These are phyloP conservation scores for Passer domesticus DNA, from an alignment of 2,113 vertebrate genomes.

Conservation along the genomic window DNA sequence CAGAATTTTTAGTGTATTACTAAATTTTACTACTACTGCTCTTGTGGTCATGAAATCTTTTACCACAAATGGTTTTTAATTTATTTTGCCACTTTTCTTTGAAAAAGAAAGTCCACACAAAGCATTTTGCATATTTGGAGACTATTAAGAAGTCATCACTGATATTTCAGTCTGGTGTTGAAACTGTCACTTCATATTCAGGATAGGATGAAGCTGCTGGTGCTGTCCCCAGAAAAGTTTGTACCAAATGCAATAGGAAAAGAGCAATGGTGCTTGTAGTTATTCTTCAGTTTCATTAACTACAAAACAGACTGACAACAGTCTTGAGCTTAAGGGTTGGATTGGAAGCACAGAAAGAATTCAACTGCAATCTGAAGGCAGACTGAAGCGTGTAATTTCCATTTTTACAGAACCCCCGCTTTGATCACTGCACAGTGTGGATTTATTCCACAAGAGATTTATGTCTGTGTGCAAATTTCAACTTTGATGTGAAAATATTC, in stretches of 20 bases:
- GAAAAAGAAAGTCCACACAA: neutral
- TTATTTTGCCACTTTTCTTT: neutral
- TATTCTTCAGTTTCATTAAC: neutral
- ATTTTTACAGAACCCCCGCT: conserved; percentile 4
- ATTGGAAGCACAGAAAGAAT: neutral
- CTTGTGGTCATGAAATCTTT: neutral
- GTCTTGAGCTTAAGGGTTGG: neutral
- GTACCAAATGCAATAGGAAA: neutral
- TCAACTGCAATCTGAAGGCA: neutral
- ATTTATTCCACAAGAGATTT: conserved; percentile 8
- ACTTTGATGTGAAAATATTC: neutral
- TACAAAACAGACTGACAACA: neutral
- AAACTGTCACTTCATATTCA: neutral
- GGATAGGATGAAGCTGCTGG: neutral
- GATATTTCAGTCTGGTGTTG: neutral
- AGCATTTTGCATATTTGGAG: neutral
- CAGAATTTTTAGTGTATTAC: neutral
- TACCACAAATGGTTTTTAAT: neutral
- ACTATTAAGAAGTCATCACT: neutral
- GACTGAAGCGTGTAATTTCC: neutral
- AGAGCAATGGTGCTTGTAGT: neutral
- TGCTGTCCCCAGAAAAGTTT: neutral
- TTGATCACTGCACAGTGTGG: neutral
- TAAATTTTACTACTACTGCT: neutral
- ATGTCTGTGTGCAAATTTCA: neutral